phyloP scores from a whole-genome alignment of 2,113 vertebrate species.

The Bos indicus region DNA sequence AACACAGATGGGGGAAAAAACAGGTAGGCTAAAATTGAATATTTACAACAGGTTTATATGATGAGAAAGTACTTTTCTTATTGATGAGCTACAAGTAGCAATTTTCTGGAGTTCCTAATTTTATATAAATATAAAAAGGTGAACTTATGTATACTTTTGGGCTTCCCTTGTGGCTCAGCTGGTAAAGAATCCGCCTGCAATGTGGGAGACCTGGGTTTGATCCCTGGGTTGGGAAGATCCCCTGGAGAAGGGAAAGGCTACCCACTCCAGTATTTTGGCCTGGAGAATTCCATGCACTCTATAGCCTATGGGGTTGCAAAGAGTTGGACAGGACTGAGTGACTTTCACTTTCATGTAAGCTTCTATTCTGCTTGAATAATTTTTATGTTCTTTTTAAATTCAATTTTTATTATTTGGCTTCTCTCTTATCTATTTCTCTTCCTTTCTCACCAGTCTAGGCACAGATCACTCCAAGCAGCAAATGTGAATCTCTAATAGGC shows the following conservation, averaged over 20 bases:
- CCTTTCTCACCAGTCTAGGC: background rate
- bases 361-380: background rate
- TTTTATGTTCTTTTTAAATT: background rate
- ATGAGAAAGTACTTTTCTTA: background rate
- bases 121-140: background rate
- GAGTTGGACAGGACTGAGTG: background rate
- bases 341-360: background rate
- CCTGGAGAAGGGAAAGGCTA: background rate
- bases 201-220: background rate
- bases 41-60: background rate
- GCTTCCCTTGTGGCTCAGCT: background rate
- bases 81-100: background rate
- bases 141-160: background rate
- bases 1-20: background rate
- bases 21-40: background rate
- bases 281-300: background rate
- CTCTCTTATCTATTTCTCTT: background rate
- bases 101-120: background rate
- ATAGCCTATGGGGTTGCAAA: background rate
- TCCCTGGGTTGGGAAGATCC: background rate
- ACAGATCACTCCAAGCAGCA: background rate
- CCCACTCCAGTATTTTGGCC: background rate
- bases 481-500: background rate
- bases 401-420: background rate
- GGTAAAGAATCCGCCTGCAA: rapidly evolving